These are phyloP conservation scores for Motacilla alba DNA, from an alignment of 2,113 vertebrate genomes.

Conservation along the genomic window DNA sequence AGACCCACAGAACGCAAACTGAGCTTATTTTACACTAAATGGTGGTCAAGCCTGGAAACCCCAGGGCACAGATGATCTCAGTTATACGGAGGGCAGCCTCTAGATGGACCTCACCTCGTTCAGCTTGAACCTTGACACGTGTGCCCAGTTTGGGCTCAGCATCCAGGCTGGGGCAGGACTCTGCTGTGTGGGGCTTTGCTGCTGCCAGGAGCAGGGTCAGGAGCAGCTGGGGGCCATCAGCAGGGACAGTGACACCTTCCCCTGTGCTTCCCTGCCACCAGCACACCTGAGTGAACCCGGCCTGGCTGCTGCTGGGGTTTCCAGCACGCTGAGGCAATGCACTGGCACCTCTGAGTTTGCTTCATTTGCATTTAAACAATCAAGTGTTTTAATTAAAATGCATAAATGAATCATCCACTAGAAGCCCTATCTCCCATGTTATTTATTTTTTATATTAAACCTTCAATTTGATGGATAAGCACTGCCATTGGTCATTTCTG, in stretches of 20 bases:
- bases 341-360: neutral
- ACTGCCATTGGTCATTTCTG: conserved; percentile 55
- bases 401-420: conserved; percentile 22
- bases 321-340: neutral
- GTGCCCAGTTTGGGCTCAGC: neutral
- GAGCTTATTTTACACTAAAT: neutral
- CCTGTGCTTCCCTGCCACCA: rapidly evolving
- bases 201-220: neutral
- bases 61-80: neutral
- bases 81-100: neutral
- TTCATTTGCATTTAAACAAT: conserved; percentile 61
- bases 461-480: conserved; percentile 62
- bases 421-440: neutral
- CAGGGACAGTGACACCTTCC: neutral
- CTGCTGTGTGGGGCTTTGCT: neutral
- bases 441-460: conserved; percentile 63
- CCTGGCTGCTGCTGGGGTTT: neutral
- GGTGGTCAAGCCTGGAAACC: neutral
- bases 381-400: conserved; percentile 53
- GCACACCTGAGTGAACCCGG: neutral
- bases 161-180: neutral
- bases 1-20: neutral
- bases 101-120: neutral
- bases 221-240: neutral
- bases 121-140: rapidly evolving